phyloP scores from a whole-genome alignment of 2,888 invertebrate genomes.

The Mantis religiosa region DNA sequence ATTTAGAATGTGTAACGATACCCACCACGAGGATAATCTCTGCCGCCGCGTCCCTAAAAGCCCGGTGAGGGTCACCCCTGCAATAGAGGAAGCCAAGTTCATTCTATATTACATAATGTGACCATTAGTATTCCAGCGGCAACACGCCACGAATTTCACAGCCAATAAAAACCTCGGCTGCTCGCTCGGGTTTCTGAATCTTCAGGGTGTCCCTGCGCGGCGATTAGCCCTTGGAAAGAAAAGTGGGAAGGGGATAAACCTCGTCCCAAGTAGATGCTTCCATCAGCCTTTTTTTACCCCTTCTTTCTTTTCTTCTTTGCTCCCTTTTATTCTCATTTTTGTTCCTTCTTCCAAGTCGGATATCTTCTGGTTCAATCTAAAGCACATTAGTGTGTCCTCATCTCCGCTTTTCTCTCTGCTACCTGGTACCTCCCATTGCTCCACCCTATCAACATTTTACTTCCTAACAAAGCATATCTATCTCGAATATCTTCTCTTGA shows the following conservation, averaged over 20 bases:
- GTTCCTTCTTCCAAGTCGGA: background rate
- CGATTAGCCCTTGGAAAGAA: conserved; percentile 7
- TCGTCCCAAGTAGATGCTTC: background rate
- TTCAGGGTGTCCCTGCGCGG: background rate
- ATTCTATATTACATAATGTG: conserved; percentile 2
- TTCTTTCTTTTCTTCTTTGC: background rate
- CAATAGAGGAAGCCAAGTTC: background rate
- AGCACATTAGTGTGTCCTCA: background rate
- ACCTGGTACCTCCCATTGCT: background rate
- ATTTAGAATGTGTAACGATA: too few relatives aligned
- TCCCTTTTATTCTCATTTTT: background rate
- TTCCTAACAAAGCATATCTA: background rate
- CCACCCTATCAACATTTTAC: background rate
- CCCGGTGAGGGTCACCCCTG: background rate
- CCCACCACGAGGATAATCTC: too few relatives aligned
- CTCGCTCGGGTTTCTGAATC: conserved; percentile 14
- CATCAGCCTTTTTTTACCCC: background rate
- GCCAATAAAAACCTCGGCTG: conserved; percentile 23
- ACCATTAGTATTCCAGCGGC: conserved; percentile 20
- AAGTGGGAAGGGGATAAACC: background rate
- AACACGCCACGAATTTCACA: conserved; percentile 23
- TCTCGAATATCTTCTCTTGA: too few relatives aligned
- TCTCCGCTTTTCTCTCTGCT: background rate
- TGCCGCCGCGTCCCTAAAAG: background rate
- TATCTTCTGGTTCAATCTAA: background rate